Conservation (phyloP, 2,797 vertebrate species). For the Sebastes steindachneri region DNA sequence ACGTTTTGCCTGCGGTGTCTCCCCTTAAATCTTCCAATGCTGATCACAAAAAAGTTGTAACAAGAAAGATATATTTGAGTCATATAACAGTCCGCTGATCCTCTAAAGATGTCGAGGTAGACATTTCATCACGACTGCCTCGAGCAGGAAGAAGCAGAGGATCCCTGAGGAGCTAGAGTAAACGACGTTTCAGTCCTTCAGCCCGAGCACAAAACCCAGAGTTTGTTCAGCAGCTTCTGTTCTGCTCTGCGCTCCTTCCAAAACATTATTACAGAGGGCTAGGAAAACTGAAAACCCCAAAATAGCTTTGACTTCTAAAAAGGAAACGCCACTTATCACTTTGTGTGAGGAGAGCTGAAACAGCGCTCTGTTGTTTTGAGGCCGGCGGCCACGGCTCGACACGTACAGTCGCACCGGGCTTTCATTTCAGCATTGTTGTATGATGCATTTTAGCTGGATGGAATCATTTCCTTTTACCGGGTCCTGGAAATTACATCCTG, state of each 20-base stretch:
- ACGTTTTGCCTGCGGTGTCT: too few relatives aligned
- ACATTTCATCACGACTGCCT: constrained; percentile 21
- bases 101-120: constrained; percentile 11
- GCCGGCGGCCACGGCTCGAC: constrained; percentile 43
- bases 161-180: constrained; percentile 28
- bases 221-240: constrained; percentile 63
- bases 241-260: constrained; percentile 41
- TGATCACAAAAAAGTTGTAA: constrained; percentile 5
- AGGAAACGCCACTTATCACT: constrained; percentile 58
- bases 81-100: constrained; percentile 4
- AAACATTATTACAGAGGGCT: constrained; percentile 45
- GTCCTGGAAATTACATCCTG: constrained; percentile 83
- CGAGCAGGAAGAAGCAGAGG: constrained; percentile 26
- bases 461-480: constrained; percentile 86
- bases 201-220: constrained; percentile 32
- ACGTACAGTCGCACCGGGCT: constrained; percentile 71
- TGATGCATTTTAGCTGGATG: constrained; percentile 86
- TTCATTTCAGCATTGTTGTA: constrained; percentile 82
- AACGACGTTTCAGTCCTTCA: constrained; percentile 33
- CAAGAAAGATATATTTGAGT: constrained; percentile 16
- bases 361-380: constrained; percentile 24
- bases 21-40: not conserved
- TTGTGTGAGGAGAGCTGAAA: constrained; percentile 32
- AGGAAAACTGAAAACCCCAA: constrained; percentile 23
- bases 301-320: constrained; percentile 17